Evolutionary conservation across 2,888 invertebrate genomes (phyloP).

Genomic region (Noctua fimbriata): DNA sequence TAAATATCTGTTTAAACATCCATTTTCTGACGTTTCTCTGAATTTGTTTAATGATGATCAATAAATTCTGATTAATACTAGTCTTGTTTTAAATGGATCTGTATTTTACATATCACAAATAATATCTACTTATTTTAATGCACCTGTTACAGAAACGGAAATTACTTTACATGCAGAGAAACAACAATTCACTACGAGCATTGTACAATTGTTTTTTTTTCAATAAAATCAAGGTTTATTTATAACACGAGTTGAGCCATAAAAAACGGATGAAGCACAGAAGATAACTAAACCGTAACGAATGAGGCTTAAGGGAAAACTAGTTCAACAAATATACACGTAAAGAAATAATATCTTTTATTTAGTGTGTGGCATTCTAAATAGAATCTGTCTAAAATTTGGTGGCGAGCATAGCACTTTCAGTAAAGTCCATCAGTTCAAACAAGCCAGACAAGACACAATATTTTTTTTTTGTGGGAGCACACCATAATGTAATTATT

Average conservation of each 20-base stretch:
- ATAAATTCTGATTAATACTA: too few relatives aligned
- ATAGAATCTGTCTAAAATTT: not conserved
- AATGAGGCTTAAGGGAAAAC: not conserved
- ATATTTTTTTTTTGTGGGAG: too few relatives aligned
- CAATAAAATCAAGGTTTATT: not conserved
- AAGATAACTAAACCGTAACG: not conserved
- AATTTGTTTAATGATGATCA: not conserved
- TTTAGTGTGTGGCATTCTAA: not conserved
- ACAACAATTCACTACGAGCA: not conserved
- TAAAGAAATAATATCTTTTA: not conserved
- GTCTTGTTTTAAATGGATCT: not conserved
- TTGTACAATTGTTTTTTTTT: not conserved
- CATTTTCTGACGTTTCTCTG: not conserved
- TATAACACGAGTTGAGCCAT: not conserved
- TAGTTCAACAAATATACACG: not conserved
- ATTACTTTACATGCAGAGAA: slow-evolving; percentile 4
- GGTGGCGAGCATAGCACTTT: not conserved
- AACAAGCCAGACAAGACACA: too few relatives aligned
- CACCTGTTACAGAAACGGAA: slow-evolving; percentile 28
- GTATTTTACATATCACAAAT: not conserved
- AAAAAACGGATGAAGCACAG: not conserved
- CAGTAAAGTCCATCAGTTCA: not conserved
- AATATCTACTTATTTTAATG: not conserved
- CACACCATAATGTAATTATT: too few relatives aligned
- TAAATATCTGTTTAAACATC: not conserved